Percentiles rank a stretch among this genome's conserved stretches.
phyloP scores from a whole-genome alignment of 2,113 vertebrate genomes.

The Phalacrocorax carbo region DNA sequence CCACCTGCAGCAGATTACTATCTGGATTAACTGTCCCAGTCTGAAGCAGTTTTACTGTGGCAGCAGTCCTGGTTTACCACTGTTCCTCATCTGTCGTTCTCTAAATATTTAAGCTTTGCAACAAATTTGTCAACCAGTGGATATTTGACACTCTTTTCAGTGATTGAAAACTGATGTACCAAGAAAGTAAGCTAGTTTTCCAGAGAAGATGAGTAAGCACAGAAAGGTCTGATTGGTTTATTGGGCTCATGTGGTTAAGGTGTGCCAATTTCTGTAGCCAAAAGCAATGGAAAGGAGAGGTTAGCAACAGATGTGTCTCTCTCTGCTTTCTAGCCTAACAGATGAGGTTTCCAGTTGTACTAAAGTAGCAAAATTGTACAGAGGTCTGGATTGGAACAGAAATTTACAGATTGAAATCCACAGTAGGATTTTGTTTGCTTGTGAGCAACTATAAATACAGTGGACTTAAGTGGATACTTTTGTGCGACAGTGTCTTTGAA shows the following conservation, averaged over 20 bases:
- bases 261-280: conserved; percentile 21
- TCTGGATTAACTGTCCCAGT: background rate
- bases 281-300: background rate
- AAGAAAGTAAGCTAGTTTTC: background rate
- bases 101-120: background rate
- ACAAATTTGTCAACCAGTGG: background rate
- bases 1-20: background rate
- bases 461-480: background rate
- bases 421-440: background rate
- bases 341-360: background rate
- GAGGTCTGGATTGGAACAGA: background rate
- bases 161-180: background rate
- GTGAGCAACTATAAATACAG: background rate
- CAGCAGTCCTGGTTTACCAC: background rate
- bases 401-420: background rate
- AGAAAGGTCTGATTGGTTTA: conserved; percentile 18
- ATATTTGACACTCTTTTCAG: background rate
- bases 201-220: background rate
- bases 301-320: background rate
- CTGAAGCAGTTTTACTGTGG: background rate
- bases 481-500: background rate
- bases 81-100: background rate
- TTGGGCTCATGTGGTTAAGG: conserved; percentile 9
- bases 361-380: background rate
- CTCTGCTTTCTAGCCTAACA: background rate